Percentiles rank a stretch among this genome's conserved stretches.
These are phyloP conservation scores for Macquaria australasica DNA, from an alignment of 2,113 vertebrate species.

Conservation along the genomic window DNA sequence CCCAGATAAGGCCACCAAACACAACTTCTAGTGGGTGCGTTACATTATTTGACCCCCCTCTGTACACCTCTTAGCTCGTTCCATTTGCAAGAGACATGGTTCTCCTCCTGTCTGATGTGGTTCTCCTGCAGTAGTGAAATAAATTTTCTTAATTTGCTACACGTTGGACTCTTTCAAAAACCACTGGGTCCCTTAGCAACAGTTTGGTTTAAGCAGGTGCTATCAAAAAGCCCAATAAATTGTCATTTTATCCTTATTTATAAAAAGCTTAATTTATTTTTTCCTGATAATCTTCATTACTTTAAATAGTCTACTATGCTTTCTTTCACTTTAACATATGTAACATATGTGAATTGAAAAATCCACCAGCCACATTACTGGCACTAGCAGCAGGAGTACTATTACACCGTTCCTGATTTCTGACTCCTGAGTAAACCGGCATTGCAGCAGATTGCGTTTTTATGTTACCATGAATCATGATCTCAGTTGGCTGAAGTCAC, in stretches of 20 bases:
- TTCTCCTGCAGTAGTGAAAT: background rate
- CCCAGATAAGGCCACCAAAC: background rate
- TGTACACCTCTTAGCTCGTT: too few species aligned
- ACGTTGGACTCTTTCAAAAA: background rate
- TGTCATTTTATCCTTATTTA: background rate
- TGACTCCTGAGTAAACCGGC: constrained; percentile 39
- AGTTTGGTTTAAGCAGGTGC: background rate
- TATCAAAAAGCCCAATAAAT: background rate
- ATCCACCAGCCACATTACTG: background rate
- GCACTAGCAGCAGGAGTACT: background rate
- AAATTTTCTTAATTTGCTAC: background rate
- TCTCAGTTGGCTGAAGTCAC: constrained; percentile 19
- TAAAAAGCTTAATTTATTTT: background rate
- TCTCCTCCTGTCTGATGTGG: background rate
- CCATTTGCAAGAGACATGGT: background rate
- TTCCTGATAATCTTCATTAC: background rate
- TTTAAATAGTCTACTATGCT: background rate
- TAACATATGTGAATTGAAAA: background rate
- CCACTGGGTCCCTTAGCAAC: background rate
- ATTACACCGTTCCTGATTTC: constrained; percentile 1
- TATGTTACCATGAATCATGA: constrained; percentile 48
- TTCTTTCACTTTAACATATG: background rate
- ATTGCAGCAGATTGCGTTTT: constrained; percentile 63
- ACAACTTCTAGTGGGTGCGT: too few species aligned
- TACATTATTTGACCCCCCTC: background rate